Evolutionary conservation across 2,113 vertebrate species (phyloP), one percentile per base, ranked within the genome.

Genomic region (Callipepla californica): DNA sequence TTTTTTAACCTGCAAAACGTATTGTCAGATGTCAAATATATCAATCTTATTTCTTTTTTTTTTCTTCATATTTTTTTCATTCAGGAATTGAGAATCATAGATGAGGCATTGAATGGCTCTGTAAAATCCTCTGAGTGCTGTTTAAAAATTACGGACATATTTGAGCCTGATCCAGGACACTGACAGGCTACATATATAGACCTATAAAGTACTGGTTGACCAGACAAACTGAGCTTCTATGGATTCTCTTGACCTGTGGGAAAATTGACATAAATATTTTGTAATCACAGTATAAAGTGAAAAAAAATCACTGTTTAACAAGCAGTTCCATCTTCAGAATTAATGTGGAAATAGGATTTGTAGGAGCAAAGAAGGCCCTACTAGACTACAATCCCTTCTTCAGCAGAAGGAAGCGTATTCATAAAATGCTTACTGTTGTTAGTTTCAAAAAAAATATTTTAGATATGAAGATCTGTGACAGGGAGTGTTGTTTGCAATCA

Each of bases 261-360:
- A 73, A 89, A 90, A 83, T 86, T 48, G 74, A 23, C 32, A 68
- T 57, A 85, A 65, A 84, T 45, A 73, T 92, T 93, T 85, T 69
- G 89, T 82, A 91, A 87, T 89, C 84, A 70, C 11, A 59, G 70
- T 77, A 76, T 80, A 89, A 38, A 92, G 25, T 19, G 42, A 77
- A 62, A 89, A 73, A 81, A 30, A 48, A 28, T 9, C 30, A 42
- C 12, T 80, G 25, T 68, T 65, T 73, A 69, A 87, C 40, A 59
- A 32, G 72, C 13, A 55, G 59, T n/a, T 66, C 34, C 38, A 40
- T 69, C 25, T 51, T 85, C 47, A 51, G 45, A 89, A 81, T 44
- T 58, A 76, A 84, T 53, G 30, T 65, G 34, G 58, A 79, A 89
- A 72, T 21, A 84, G 23, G 48, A 69, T 79, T 79, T 73, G 4